Base-by-base conservation (phyloP, 1,140 invertebrate species). In the Drosophila pectinifera region DNA sequence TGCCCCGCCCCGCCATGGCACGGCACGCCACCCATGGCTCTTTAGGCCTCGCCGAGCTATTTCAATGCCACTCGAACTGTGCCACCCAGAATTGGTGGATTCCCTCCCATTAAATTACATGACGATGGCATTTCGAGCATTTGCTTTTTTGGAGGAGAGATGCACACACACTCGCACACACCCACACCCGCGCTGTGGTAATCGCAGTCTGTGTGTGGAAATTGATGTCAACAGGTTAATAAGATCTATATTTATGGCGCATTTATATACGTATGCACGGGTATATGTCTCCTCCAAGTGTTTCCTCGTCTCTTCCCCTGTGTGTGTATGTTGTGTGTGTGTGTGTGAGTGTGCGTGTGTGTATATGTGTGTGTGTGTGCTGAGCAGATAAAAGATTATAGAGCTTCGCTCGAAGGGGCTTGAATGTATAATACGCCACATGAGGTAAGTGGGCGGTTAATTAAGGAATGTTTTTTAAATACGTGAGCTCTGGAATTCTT, bases 141-240 rank as follows among this genome's bases (percentile, higher is more conserved):
- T 77, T 68, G 62, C 41, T 59, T 77, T 43, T 67, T 64, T 46
- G 36, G 59, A 36, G 64, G 45, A 68, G 36, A 51, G 45, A 65
- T 68, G 64, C 64, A 68, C 36, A 67, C 58, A 24, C 56, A 34
- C 56, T 8, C 36, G 11, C 10, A 61, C 54, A 51, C 49, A 24
- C 48, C n/a, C n/a, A 68, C 34, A 20, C 16, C 8, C 28, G 24
- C 26, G n/a, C 48, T 68, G 54, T 56, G 54, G 62, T 68, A 75
- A 77, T 77, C 73, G 73, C 73, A 68, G 34, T 45, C 49, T 77
- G 55, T 62, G 56, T 77, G 48, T 53, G 49, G 74, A 77, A 77
- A 77, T 77, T 77, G 73, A 77, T 77, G 74, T 77, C 74, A 77
- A 75, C 74, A 77, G 74, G 74, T 77, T 77, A 77, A 77, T 77